These are phyloP conservation scores for Neomonachus schauinslandi DNA, from an alignment of 2,113 vertebrate species.

Conservation along the genomic window DNA sequence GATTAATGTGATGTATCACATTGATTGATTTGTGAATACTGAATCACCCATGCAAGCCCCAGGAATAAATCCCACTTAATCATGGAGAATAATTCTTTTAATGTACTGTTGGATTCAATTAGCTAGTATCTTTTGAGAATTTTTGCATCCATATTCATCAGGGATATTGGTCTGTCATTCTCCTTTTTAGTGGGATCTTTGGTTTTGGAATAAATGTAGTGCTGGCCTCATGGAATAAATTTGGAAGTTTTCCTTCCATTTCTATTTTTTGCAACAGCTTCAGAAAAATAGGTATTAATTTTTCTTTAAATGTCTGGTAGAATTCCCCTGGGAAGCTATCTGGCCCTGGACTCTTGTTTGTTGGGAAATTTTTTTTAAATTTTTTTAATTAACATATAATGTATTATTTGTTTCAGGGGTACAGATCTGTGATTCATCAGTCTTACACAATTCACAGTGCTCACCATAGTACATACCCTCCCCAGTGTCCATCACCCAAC, in stretches of 20 bases:
- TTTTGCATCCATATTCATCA: neutral
- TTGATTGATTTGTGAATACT: neutral
- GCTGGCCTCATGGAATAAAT: neutral
- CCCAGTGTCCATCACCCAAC: no score
- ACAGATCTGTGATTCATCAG: no score
- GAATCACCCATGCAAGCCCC: neutral
- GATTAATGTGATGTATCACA: neutral
- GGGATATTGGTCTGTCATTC: neutral
- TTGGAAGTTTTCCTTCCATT: neutral
- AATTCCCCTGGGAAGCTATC: neutral
- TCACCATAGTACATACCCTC: no score
- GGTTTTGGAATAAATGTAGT: neutral
- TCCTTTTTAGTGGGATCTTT: neutral
- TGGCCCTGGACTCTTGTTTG: neutral
- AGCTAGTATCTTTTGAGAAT: neutral
- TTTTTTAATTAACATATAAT: no score
- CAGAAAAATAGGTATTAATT: neutral
- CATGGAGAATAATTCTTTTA: neutral
- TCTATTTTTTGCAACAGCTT: neutral
- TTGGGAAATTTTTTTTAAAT: neutral
- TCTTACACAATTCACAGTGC: no score
- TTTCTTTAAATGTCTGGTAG: neutral
- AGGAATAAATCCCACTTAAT: neutral
- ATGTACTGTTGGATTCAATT: neutral
- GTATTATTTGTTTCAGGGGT: no score